phyloP scores from a whole-genome alignment of 2,888 invertebrate genomes.

The Folsomia candida region DNA sequence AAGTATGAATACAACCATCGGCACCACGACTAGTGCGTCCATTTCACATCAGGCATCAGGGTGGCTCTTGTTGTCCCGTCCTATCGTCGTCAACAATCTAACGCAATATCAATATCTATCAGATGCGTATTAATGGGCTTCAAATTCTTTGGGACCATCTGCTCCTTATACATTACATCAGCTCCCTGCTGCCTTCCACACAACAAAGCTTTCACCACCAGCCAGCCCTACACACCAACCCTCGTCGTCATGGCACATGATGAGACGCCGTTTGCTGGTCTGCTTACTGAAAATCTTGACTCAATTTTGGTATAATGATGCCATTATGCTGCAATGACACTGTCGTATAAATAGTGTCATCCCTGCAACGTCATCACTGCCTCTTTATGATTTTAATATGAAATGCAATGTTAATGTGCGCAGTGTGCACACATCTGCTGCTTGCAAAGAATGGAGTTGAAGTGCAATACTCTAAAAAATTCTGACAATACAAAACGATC shows the following conservation, averaged over 20 bases:
- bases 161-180: conserved; percentile 1
- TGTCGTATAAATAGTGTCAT: no score
- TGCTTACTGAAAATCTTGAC: not conserved
- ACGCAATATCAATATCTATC: conserved; percentile 46
- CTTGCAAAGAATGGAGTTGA: not conserved
- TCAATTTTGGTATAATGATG: not conserved
- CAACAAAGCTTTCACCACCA: not conserved
- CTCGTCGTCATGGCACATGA: no score
- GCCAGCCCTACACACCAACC: no score
- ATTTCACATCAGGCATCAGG: not conserved
- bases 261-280: not conserved
- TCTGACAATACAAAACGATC: not conserved
- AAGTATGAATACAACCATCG: conserved; percentile 13
- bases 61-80: not conserved
- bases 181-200: not conserved
- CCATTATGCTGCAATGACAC: not conserved
- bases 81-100: conserved; percentile 10
- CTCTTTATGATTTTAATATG: no score
- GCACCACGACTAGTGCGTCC: not conserved
- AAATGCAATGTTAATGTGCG: not conserved
- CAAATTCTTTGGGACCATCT: conserved; percentile 32
- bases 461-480: not conserved
- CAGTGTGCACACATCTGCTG: not conserved
- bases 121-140: conserved; percentile 43
- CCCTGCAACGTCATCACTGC: not conserved